These are phyloP conservation scores for Pheosia tremula DNA, from an alignment of 2,888 invertebrate species.

Conservation along the genomic window DNA sequence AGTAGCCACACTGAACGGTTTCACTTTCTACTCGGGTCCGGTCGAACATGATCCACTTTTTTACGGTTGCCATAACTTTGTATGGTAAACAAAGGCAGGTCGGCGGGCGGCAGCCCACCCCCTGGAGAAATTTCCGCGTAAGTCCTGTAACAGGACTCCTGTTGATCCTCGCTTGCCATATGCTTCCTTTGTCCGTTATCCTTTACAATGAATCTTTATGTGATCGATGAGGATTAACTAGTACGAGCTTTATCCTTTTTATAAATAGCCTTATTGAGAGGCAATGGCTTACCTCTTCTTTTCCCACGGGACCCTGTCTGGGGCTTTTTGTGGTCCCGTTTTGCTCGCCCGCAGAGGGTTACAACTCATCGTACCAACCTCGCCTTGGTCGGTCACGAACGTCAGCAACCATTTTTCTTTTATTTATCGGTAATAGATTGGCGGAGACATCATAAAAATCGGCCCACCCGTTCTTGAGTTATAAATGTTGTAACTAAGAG, in stretches of 20 bases:
- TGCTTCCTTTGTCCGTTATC: constrained; percentile 9
- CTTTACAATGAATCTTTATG: not conserved
- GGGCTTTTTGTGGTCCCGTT: too few relatives aligned
- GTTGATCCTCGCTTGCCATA: constrained; percentile 23
- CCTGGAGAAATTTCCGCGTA: constrained; percentile 35
- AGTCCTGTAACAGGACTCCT: not conserved
- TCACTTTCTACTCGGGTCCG: constrained; percentile 79
- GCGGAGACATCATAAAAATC: too few relatives aligned
- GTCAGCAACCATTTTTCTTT: too few relatives aligned
- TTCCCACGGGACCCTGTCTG: too few relatives aligned
- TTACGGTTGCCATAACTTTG: constrained; percentile 56
- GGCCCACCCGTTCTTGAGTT: too few relatives aligned
- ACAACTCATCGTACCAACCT: too few relatives aligned
- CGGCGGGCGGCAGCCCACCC: constrained; percentile 10
- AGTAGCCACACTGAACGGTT: constrained; percentile 68
- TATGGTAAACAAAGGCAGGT: constrained; percentile 64
- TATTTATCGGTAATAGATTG: too few relatives aligned
- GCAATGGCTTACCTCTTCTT: too few relatives aligned
- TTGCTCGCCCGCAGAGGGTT: too few relatives aligned
- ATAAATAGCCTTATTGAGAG: too few relatives aligned
- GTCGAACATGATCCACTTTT: constrained; percentile 75
- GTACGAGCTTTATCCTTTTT: not conserved
- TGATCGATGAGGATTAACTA: not conserved
- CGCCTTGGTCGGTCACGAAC: too few relatives aligned
- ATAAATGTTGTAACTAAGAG: too few relatives aligned